Evolutionary conservation across 2,113 vertebrate genomes (phyloP).

Genomic region (Neodontobutis hainanensis): DNA sequence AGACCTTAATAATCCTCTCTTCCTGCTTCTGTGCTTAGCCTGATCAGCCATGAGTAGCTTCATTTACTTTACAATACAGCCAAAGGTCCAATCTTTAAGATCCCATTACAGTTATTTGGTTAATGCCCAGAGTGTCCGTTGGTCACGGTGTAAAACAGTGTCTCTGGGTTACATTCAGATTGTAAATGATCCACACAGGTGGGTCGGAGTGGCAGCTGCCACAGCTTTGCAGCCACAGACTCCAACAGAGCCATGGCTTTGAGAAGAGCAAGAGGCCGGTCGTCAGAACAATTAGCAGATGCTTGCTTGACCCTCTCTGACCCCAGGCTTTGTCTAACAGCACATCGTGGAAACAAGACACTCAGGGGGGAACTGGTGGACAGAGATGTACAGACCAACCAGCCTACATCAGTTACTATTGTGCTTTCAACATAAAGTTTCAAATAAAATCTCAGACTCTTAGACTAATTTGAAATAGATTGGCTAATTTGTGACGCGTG

Average conservation of each 20-base stretch:
- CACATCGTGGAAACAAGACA: conserved; percentile 11
- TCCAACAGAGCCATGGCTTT: conserved; percentile 60
- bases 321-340: conserved; percentile 66
- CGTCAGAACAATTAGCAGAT: conserved; percentile 82
- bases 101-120: conserved; percentile 44
- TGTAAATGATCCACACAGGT: conserved; percentile 1
- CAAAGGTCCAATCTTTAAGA: conserved; percentile 44
- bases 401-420: too few relatives aligned
- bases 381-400: background rate
- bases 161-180: background rate
- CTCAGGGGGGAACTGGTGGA: conserved; percentile 1
- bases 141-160: background rate
- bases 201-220: conserved; percentile 59
- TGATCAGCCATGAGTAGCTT: background rate
- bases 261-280: conserved; percentile 51
- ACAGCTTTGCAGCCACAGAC: conserved; percentile 47
- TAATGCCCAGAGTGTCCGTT: background rate
- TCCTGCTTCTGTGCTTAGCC: background rate
- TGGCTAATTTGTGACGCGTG: too few relatives aligned
- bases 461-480: too few relatives aligned
- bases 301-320: conserved; percentile 75
- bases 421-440: too few relatives aligned
- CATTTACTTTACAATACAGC: conserved; percentile 21
- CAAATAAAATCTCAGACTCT: too few relatives aligned
- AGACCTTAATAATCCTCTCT: background rate